These are phyloP conservation scores for Hyperopisus bebe DNA, from an alignment of 2,113 vertebrate species.

Conservation along the genomic window DNA sequence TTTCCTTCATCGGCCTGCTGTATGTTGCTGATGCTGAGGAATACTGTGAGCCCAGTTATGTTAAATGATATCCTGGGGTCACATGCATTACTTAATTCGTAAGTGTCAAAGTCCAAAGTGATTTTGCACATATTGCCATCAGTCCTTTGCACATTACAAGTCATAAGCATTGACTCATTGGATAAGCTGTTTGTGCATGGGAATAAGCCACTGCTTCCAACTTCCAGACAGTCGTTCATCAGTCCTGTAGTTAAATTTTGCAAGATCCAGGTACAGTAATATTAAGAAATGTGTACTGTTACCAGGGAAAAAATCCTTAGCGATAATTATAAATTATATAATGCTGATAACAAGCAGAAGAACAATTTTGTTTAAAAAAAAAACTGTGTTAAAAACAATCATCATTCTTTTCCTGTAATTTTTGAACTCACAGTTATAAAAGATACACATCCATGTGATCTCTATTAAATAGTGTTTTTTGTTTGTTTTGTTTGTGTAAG, in stretches of 20 bases:
- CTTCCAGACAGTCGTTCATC: not conserved
- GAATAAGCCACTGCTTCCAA: not conserved
- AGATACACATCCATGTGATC: not conserved
- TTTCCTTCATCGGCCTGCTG: not conserved
- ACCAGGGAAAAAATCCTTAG: not conserved
- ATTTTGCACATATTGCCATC: not conserved
- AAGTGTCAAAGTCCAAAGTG: not conserved
- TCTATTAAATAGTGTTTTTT: not conserved
- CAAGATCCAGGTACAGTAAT: not conserved
- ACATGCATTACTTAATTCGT: not conserved
- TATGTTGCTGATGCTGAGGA: not conserved
- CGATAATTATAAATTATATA: not conserved
- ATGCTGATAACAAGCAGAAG: not conserved
- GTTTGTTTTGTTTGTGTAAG: not conserved
- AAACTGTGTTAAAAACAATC: not conserved
- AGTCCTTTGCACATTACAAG: not conserved
- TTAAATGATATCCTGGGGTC: not conserved
- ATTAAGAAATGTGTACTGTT: not conserved
- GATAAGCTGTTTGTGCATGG: not conserved
- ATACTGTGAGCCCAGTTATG: not conserved
- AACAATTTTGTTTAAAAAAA: not conserved
- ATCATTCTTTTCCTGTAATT: not conserved
- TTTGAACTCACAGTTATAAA: not conserved
- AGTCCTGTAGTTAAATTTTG: not conserved
- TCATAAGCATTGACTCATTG: not conserved